These are phyloP conservation scores for Crocodylus rhombifer DNA, from an alignment of 2,797 vertebrate species.

Conservation along the genomic window DNA sequence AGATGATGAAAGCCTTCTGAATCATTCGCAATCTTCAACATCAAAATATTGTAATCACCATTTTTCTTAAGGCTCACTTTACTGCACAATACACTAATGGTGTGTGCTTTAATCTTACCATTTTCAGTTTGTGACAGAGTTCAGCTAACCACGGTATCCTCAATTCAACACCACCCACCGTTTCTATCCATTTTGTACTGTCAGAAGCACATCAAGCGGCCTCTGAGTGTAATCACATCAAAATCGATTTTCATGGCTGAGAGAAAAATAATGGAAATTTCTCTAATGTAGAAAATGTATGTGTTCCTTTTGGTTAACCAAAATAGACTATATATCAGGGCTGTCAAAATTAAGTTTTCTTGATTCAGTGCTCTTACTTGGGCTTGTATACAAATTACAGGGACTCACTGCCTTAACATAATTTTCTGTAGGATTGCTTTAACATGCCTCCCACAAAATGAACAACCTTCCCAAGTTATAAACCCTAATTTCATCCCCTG, in stretches of 20 bases:
- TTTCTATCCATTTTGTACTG: slow-evolving; percentile 90
- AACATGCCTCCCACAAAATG: slow-evolving; percentile 38
- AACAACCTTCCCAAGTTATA: slow-evolving; percentile 31
- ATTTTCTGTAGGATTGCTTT: slow-evolving; percentile 37
- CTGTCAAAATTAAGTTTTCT: slow-evolving; percentile 95
- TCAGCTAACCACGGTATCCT: slow-evolving; percentile 71
- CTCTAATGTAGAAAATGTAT: slow-evolving; percentile 98
- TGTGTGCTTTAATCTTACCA: slow-evolving; percentile 62
- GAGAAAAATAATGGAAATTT: slow-evolving; percentile 98
- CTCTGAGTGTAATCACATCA: slow-evolving; percentile 96
- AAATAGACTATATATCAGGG: slow-evolving; percentile 96
- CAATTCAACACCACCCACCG: slow-evolving; percentile 70
- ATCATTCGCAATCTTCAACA: slow-evolving; percentile 31
- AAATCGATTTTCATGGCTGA: slow-evolving; percentile 99
- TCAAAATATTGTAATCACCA: slow-evolving; percentile 35
- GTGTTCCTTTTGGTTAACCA: slow-evolving; percentile 99
- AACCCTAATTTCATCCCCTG: slow-evolving; percentile 22
- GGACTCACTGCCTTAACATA: slow-evolving; percentile 22
- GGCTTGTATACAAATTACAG: slow-evolving; percentile 79
- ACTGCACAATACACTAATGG: slow-evolving; percentile 43
- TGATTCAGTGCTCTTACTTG: slow-evolving; percentile 76
- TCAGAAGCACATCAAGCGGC: slow-evolving; percentile 90
- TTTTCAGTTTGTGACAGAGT: slow-evolving; percentile 68
- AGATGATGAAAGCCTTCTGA: slow-evolving; percentile 31
- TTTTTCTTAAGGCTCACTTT: slow-evolving; percentile 40